Evolutionary conservation across 2,888 invertebrate species (phyloP).

Genomic region (Apodemia zela): DNA sequence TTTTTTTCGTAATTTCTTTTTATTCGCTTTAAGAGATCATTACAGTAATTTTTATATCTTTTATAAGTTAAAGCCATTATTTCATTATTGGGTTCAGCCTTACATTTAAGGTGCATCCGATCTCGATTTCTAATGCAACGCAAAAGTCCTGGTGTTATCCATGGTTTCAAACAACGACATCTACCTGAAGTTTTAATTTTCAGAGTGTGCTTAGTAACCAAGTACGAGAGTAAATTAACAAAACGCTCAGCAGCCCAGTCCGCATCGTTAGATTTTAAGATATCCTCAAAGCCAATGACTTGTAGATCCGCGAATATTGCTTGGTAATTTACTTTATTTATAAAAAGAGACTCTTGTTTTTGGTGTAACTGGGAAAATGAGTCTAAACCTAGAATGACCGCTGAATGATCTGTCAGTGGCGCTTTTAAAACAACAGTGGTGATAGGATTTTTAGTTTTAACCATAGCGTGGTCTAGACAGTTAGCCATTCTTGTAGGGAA

Average conservation of each 20-base stretch:
- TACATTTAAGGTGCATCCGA: neutral
- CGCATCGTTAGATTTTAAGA: neutral
- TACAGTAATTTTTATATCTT: neutral
- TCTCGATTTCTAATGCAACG: neutral
- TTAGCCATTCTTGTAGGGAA: slow-evolving; percentile 16
- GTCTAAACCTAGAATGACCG: neutral
- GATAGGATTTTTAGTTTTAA: slow-evolving; percentile 9
- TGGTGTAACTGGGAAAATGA: neutral
- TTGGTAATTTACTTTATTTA: no score
- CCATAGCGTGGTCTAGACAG: slow-evolving; percentile 21
- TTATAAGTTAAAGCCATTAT: neutral
- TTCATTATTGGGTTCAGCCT: neutral
- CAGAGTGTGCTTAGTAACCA: no score
- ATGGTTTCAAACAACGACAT: neutral
- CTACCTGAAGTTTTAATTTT: neutral
- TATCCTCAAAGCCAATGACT: no score
- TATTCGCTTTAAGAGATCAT: neutral
- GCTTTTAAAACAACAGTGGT: neutral
- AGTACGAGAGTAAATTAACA: neutral
- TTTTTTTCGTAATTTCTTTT: neutral
- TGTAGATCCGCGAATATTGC: no score
- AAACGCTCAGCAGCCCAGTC: neutral
- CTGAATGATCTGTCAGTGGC: neutral
- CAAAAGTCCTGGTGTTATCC: neutral
- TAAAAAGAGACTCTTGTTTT: neutral